Conservation (phyloP, 2,888 invertebrate genomes). For the Luperina nickerlii region DNA sequence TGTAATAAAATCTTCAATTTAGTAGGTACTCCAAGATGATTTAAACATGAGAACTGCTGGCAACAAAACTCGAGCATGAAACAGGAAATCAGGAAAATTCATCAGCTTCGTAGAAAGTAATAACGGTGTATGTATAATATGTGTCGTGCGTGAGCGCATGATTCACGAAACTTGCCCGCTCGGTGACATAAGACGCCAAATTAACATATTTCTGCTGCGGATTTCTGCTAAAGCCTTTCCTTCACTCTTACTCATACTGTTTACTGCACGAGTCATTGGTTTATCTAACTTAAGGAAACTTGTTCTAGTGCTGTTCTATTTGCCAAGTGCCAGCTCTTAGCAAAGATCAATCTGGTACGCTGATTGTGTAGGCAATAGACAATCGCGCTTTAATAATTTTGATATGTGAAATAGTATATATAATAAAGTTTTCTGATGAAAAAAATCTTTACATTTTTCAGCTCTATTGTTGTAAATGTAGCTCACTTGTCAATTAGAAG, state of each 20-base stretch:
- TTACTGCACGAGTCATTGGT: conserved; percentile 70
- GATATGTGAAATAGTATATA: background rate
- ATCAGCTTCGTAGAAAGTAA: conserved; percentile 86
- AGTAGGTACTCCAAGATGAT: background rate
- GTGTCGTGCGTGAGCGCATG: conserved; percentile 79
- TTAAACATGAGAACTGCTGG: background rate
- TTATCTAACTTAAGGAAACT: conserved; percentile 67
- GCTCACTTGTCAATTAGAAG: background rate
- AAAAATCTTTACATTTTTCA: background rate
- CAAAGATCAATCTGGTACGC: conserved; percentile 44
- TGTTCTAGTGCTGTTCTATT: conserved; percentile 59
- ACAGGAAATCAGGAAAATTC: conserved; percentile 72
- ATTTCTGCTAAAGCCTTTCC: conserved; percentile 80
- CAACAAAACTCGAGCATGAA: conserved; percentile 54
- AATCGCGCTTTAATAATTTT: conserved; percentile 13
- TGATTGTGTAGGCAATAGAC: conserved; percentile 30
- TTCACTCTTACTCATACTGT: conserved; percentile 81
- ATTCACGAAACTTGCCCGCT: conserved; percentile 84
- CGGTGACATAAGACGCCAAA: conserved; percentile 89
- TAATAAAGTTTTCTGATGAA: background rate
- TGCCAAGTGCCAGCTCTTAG: conserved; percentile 52
- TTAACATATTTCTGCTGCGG: conserved; percentile 84
- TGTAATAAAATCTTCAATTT: background rate
- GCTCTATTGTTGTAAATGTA: background rate
- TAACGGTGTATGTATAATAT: conserved; percentile 84